Conservation (phyloP, 2,888 invertebrate genomes). For the Laspeyria flexula region DNA sequence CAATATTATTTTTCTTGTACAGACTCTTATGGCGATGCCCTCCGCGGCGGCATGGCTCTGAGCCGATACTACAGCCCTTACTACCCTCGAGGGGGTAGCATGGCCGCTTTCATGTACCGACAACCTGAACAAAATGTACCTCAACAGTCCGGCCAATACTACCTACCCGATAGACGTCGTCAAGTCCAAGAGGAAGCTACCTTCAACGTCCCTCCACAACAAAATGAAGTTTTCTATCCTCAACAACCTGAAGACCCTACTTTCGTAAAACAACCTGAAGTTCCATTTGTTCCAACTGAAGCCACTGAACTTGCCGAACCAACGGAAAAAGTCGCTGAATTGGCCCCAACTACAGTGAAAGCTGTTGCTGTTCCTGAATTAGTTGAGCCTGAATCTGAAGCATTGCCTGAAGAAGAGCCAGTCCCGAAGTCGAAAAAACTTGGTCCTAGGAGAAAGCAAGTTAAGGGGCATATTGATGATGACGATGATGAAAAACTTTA, state of each 20-base stretch:
- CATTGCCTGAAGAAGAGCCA: slow-evolving; percentile 69
- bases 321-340: slow-evolving; percentile 63
- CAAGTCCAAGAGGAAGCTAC: slow-evolving; percentile 67
- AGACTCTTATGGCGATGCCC: slow-evolving; percentile 77
- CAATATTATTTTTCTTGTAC: too few relatives aligned
- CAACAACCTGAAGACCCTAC: slow-evolving; percentile 59
- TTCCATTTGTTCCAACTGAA: slow-evolving; percentile 57
- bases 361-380: slow-evolving; percentile 64
- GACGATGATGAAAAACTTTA: slow-evolving; percentile 85
- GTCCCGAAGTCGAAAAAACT: slow-evolving; percentile 65
- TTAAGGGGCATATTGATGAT: slow-evolving; percentile 66
- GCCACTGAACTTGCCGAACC: slow-evolving; percentile 65
- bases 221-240: slow-evolving; percentile 75
- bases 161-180: slow-evolving; percentile 73
- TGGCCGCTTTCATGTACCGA: slow-evolving; percentile 77
- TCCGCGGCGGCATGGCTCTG: slow-evolving; percentile 74
- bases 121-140: slow-evolving; percentile 57
- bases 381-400: slow-evolving; percentile 69
- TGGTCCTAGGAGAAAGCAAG: slow-evolving; percentile 73
- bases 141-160: slow-evolving; percentile 70
- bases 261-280: slow-evolving; percentile 51
- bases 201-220: slow-evolving; percentile 65
- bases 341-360: slow-evolving; percentile 62
- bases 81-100: slow-evolving; percentile 67
- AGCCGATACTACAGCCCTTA: slow-evolving; percentile 81